These are phyloP conservation scores for Eledone cirrhosa DNA, from an alignment of 2,888 invertebrate species.

Conservation along the genomic window DNA sequence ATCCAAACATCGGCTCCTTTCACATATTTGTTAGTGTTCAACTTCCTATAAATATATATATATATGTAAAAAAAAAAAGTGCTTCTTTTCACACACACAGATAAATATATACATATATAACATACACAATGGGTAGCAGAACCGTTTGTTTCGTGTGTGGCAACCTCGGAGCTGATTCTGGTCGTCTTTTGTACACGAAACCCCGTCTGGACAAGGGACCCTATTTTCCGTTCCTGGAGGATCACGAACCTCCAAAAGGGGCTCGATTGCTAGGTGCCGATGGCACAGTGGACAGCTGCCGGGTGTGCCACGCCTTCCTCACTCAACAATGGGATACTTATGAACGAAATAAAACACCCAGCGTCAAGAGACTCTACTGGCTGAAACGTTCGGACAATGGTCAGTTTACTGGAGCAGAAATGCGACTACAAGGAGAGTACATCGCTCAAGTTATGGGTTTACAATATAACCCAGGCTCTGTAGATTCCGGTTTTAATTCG, in stretches of 20 bases:
- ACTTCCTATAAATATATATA: too few species aligned
- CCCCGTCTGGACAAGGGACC: conserved; percentile 68
- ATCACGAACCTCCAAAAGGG: conserved; percentile 86
- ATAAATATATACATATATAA: not conserved
- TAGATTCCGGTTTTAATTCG: conserved; percentile 16
- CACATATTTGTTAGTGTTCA: too few species aligned
- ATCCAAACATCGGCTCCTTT: too few species aligned
- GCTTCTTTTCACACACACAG: too few species aligned
- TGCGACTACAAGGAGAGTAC: conserved; percentile 90
- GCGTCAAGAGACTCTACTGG: conserved; percentile 89
- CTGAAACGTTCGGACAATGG: conserved; percentile 90
- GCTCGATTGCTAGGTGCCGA: conserved; percentile 66
- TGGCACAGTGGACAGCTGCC: conserved; percentile 77
- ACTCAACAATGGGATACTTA: conserved; percentile 92
- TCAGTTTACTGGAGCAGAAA: conserved; percentile 75
- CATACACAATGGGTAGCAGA: conserved; percentile 46
- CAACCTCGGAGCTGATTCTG: conserved; percentile 54
- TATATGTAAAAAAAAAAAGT: too few species aligned
- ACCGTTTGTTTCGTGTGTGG: conserved; percentile 66
- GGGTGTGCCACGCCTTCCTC: conserved; percentile 85
- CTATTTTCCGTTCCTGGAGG: conserved; percentile 90
- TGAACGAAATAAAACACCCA: conserved; percentile 85
- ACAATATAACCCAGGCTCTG: conserved; percentile 52
- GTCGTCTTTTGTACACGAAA: conserved; percentile 31
- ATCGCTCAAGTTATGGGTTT: conserved; percentile 82